Base-by-base conservation (phyloP, 1,140 invertebrate species). In the Temnothorax curvispinosus region DNA sequence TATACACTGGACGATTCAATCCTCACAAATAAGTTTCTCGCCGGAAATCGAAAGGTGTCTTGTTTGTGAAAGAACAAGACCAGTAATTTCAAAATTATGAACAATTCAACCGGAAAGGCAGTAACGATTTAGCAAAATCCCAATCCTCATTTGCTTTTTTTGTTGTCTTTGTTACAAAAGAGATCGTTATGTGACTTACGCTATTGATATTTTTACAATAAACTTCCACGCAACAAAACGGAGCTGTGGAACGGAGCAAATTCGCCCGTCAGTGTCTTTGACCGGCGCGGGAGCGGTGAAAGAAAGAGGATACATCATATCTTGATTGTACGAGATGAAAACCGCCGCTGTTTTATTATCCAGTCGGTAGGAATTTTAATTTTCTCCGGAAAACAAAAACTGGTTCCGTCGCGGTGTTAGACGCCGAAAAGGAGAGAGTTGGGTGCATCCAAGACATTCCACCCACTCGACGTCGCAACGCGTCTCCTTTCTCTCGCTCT, bases 361-460 rank as follows among this genome's bases (percentile, higher is more conserved):
- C 65, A 74, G 52, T 9, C 60, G 64, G 52, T 64, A 80, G 90
- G 88, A 91, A 92, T 92, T 91, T 91, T 92, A 88, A 92, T 92
- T 92, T 92, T 90, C 88, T 90, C 81, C 64, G 72, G 69, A 91
- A 91, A 91, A 91, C 86, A 81, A 86, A 92, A 92, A 92, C 90
- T 90, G 87, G 89, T 88, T 90, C 44, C 67, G 60, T 76, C 52
- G 52, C 18, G 21, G 13, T 35, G 11, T 74, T 58, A 78, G 67
- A 58, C 52, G 81, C 58, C 89, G 89, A 82, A 88, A 87, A 84
- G 67, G 65, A 86, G 85, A 87, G 75, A 86, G 84, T 41, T 54
- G 71, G 69, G 56, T 88, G 87, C 82, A 86, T 87, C 86, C 71
- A 64, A 81, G 52, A 56, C 86, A 90, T 91, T 91, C 89, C 90